These are phyloP conservation scores for Drosophila putrida DNA, from an alignment of 2,888 invertebrate genomes.

Conservation along the genomic window DNA sequence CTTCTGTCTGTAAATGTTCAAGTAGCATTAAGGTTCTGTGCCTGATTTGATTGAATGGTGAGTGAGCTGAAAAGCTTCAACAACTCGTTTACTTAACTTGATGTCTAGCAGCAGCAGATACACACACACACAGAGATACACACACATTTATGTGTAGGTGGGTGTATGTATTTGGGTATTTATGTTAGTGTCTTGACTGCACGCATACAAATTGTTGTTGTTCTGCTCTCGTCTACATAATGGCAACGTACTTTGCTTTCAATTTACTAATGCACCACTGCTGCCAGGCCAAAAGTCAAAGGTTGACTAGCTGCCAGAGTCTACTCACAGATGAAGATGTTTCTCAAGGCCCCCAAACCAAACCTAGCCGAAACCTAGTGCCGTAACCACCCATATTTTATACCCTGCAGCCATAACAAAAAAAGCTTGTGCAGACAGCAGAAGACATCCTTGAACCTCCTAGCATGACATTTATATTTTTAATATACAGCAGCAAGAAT, in stretches of 20 bases:
- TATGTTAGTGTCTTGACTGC: constrained; percentile 62
- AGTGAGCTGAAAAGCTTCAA: constrained; percentile 50
- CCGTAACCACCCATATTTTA: background rate
- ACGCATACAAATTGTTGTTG: constrained; percentile 55
- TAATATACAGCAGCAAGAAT: background rate
- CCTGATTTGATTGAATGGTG: constrained; percentile 60
- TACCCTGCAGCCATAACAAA: constrained; percentile 19
- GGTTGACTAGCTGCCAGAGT: constrained; percentile 63
- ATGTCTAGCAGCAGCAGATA: constrained; percentile 37
- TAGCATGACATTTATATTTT: background rate
- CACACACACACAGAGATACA: background rate
- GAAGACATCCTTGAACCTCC: background rate
- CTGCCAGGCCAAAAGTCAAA: constrained; percentile 55
- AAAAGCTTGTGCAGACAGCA: background rate
- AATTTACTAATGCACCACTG: constrained; percentile 76
- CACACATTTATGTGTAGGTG: constrained; percentile 9
- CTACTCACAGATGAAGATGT: constrained; percentile 50
- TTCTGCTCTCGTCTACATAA: constrained; percentile 47
- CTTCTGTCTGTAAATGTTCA: constrained; percentile 31
- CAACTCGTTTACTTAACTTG: constrained; percentile 45
- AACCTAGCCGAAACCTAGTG: background rate
- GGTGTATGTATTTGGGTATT: constrained; percentile 45
- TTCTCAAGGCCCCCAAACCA: constrained; percentile 9
- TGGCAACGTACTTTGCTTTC: constrained; percentile 67
- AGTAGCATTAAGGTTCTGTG: constrained; percentile 42